Evolutionary conservation across 2,113 vertebrate genomes (phyloP).

Genomic region (Myrmecobius fasciatus): DNA sequence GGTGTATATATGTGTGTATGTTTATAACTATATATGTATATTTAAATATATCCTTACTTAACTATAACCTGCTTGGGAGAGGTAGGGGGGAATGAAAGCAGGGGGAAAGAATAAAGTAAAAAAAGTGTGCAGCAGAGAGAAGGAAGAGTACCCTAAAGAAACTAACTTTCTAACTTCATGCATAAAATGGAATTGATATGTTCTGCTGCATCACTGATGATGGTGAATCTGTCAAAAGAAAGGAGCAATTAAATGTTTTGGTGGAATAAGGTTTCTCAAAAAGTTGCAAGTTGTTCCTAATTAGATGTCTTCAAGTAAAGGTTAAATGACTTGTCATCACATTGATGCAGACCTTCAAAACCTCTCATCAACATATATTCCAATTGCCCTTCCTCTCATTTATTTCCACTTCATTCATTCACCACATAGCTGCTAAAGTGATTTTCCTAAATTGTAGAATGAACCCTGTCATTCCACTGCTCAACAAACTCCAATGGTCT

Average conservation of each 20-base stretch:
- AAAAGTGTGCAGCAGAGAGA: not conserved
- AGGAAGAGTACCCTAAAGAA: not conserved
- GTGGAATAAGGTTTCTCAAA: not conserved
- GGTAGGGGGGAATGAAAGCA: no score
- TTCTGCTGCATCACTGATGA: not conserved
- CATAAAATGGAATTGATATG: not conserved
- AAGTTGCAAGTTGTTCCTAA: not conserved
- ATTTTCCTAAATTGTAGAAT: slow-evolving; percentile 8
- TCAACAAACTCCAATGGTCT: no score
- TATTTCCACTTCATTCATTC: not conserved
- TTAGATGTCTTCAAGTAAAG: not conserved
- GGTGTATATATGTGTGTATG: no score
- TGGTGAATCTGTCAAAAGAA: not conserved
- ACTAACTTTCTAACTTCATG: not conserved
- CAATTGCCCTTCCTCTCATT: not conserved
- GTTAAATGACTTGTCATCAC: not conserved
- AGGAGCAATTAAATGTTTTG: not conserved
- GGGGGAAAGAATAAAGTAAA: no score
- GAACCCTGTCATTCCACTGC: no score
- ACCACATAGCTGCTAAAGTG: not conserved
- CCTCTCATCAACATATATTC: not conserved
- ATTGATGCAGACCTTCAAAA: not conserved
- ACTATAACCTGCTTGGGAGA: no score
- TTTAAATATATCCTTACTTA: no score
- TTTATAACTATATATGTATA: no score